Evolutionary conservation across 1,140 invertebrate genomes (phyloP).

Genomic region (Manduca sexta): DNA sequence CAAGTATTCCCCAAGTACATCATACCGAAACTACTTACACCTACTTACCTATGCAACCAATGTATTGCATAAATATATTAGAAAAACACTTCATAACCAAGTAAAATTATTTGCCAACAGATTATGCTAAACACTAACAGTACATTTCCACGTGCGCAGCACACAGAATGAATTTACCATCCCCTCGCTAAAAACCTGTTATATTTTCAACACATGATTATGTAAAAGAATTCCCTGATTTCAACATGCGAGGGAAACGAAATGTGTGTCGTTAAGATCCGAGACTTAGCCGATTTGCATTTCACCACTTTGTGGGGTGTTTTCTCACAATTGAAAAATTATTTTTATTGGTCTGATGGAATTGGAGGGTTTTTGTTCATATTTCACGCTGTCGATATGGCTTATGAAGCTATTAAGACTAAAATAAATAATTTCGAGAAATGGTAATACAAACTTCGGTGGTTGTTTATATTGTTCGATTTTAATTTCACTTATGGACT

Average conservation of each 20-base stretch:
- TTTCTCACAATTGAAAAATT: slow-evolving; percentile 30
- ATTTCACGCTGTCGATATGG: no score
- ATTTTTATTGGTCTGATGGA: background rate
- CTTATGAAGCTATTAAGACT: no score
- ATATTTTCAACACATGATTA: slow-evolving; percentile 72
- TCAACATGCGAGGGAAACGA: slow-evolving; percentile 45
- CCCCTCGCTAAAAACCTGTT: slow-evolving; percentile 66
- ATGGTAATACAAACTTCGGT: no score
- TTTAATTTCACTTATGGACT: no score
- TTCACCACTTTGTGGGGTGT: slow-evolving; percentile 23
- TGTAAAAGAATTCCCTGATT: slow-evolving; percentile 69
- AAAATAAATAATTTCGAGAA: no score
- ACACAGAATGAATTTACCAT: slow-evolving; percentile 56
- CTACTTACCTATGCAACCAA: no score
- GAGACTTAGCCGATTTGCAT: slow-evolving; percentile 56
- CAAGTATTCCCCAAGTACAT: no score
- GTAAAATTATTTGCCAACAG: slow-evolving; percentile 34
- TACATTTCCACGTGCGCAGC: slow-evolving; percentile 42
- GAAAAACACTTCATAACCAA: no score
- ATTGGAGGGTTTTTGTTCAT: background rate
- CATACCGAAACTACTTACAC: no score
- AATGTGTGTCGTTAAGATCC: slow-evolving; percentile 62
- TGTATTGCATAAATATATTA: no score
- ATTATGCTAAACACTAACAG: slow-evolving; percentile 62
- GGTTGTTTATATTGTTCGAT: no score